A percentile compares a stretch with the other conserved stretches of the same genome.
phyloP scores from a whole-genome alignment of 1,140 invertebrate genomes.

The Hycleus phaleratus region DNA sequence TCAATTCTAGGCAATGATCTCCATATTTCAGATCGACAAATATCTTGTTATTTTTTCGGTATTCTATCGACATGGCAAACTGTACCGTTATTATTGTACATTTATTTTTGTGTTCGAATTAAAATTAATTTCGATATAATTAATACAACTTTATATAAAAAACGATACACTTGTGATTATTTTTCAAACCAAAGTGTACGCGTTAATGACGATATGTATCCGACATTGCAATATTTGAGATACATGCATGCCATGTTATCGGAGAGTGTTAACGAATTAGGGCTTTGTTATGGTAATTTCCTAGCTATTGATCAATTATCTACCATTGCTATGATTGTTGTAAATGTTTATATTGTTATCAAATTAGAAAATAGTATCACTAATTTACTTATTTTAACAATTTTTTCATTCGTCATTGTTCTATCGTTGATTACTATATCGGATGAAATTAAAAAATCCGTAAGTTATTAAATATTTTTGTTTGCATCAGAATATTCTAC shows the following conservation, averaged over 20 bases:
- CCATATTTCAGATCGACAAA: neutral
- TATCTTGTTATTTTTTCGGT: slow-evolving; percentile 9
- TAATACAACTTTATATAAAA: slow-evolving; percentile 12
- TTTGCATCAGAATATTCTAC: slow-evolving; percentile 6
- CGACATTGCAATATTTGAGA: slow-evolving; percentile 12
- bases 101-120: slow-evolving; percentile 21
- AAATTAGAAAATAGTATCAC: neutral
- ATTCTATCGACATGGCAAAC: slow-evolving; percentile 18
- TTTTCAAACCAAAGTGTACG: neutral
- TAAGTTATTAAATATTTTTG: neutral
- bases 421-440: neutral
- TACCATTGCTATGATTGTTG: slow-evolving; percentile 14
- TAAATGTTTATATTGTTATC: slow-evolving; percentile 14
- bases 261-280: slow-evolving; percentile 16
- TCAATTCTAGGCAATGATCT: no score
- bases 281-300: slow-evolving; percentile 17
- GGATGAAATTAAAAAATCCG: slow-evolving; percentile 3
- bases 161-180: slow-evolving; percentile 2
- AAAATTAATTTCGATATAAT: slow-evolving; percentile 15
- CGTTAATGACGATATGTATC: slow-evolving; percentile 2
- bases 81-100: slow-evolving; percentile 13
- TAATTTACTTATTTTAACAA: slow-evolving; percentile 5
- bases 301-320: slow-evolving; percentile 19
- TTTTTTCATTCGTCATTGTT: neutral
- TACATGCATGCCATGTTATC: slow-evolving; percentile 20